Evolutionary conservation across 2,113 vertebrate species (phyloP), one percentile per base, ranked within the genome.

Genomic region (Forbesichthys papilliferus): DNA sequence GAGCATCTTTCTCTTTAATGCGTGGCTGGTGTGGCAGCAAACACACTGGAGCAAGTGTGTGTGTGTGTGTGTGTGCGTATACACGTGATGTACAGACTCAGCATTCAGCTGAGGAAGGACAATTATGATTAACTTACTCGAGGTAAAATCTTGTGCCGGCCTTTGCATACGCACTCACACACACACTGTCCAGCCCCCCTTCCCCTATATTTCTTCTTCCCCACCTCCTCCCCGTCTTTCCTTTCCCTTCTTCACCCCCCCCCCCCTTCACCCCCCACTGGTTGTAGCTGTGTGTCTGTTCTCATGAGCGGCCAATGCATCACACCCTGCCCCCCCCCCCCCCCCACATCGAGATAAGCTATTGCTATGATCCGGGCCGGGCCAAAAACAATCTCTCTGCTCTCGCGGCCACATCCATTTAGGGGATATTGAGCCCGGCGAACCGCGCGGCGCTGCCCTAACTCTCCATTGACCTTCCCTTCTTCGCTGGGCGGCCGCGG

Each of bases 261-360:
- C 36, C 34, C 57, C 71, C 70, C 65, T 48, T 63, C 65, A 63
- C 57, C 73, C 58, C 66, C 75, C 75, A 27, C 27, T 27, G 27
- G 27, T 27, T 59, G 20, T 74, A 48, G 27, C 2, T 16, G 48
- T 48, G 8, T 76, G 80, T 81, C 84, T 89, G 90, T 93, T 93
- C 81, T 77, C 72, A 87, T 87, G 78, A 86, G 67, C 80, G 73
- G 78, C 82, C 85, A 88, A 87, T 85, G 85, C 79, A 86, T 90
- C 84, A 89, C 72, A 83, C 81, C 49, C 61, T 66, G 69, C 78
- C 68, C 54, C 75, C 74, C 67, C 60, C 59, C 78, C 69, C 54
- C 74, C 74, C 65, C 60, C 64, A 51, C 48, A 81, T 77, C 53
- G 68, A 77, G 55, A 77, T 79, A 57, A 59, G 3, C 67, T 63